These are phyloP conservation scores for Dinoponera quadriceps DNA, from an alignment of 1,140 invertebrate species.

Conservation along the genomic window DNA sequence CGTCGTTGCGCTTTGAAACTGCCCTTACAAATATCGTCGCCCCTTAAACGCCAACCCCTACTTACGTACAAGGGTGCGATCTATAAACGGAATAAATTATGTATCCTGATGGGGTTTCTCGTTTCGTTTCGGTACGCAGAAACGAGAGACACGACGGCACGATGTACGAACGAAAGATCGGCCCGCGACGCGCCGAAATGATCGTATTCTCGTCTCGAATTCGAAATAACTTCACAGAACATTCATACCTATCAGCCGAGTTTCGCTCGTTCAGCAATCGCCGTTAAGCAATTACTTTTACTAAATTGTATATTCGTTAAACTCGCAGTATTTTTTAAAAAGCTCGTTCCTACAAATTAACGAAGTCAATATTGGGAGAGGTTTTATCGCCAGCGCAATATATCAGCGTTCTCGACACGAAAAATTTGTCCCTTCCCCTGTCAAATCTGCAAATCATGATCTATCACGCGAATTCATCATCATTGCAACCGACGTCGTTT, in stretches of 20 bases:
- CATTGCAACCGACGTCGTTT: constrained; percentile 9
- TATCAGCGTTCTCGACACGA: background rate
- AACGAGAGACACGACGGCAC: constrained; percentile 12
- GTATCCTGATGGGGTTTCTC: constrained; percentile 63
- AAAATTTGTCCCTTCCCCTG: constrained; percentile 14
- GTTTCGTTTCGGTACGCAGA: constrained; percentile 47
- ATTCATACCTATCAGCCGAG: too few relatives aligned
- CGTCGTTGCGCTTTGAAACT: constrained; percentile 26
- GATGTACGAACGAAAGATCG: constrained; percentile 13
- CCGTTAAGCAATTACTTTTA: too few relatives aligned
- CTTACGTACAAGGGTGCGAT: constrained; percentile 46
- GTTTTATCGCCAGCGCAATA: background rate
- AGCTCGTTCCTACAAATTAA: background rate
- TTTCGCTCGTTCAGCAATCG: too few relatives aligned
- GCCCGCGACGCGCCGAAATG: too few relatives aligned
- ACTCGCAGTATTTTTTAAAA: background rate
- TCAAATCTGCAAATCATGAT: constrained; percentile 29
- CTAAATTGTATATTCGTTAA: too few relatives aligned
- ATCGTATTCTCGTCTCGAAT: too few relatives aligned
- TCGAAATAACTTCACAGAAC: too few relatives aligned
- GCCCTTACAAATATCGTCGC: constrained; percentile 73
- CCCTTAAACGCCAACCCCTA: constrained; percentile 42
- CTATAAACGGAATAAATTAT: constrained; percentile 75
- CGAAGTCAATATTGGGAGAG: background rate
- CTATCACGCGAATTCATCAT: constrained; percentile 35